Conservation (phyloP, 2,888 invertebrate species). For the Cyclophora albipunctata region DNA sequence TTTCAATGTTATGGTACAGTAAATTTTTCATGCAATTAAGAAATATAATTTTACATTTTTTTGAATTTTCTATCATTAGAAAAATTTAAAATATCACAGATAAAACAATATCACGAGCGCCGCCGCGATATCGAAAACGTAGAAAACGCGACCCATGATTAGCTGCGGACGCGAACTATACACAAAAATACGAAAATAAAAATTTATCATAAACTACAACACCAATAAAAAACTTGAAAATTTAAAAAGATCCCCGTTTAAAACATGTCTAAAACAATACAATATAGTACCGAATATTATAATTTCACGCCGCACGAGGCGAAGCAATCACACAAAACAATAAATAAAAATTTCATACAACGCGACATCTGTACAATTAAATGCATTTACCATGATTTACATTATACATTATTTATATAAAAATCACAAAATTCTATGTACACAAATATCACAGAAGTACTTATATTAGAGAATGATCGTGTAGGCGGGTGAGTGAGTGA, state of each 20-base stretch:
- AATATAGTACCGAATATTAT: slow-evolving; percentile 17
- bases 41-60: slow-evolving; percentile 59
- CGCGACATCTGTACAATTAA: slow-evolving; percentile 49
- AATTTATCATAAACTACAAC: slow-evolving; percentile 52
- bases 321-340: slow-evolving; percentile 33
- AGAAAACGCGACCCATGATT: slow-evolving; percentile 60
- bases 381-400: slow-evolving; percentile 50
- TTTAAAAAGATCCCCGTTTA: slow-evolving; percentile 52
- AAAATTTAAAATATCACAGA: slow-evolving; percentile 57
- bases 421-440: slow-evolving; percentile 55
- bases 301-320: slow-evolving; percentile 6
- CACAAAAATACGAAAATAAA: slow-evolving; percentile 61
- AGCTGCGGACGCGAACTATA: slow-evolving; percentile 49
- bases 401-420: slow-evolving; percentile 34
- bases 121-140: slow-evolving; percentile 41
- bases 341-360: slow-evolving; percentile 39
- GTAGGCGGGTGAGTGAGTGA: slow-evolving; percentile 7
- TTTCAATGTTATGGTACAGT: slow-evolving; percentile 43
- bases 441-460: slow-evolving; percentile 58
- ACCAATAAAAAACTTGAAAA: slow-evolving; percentile 50
- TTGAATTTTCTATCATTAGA: slow-evolving; percentile 38
- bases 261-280: slow-evolving; percentile 41
- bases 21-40: slow-evolving; percentile 57
- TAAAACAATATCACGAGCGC: slow-evolving; percentile 38
- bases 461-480: slow-evolving; percentile 15